Evolutionary conservation across 2,888 invertebrate genomes (phyloP).

Genomic region (Eilema sororculum): DNA sequence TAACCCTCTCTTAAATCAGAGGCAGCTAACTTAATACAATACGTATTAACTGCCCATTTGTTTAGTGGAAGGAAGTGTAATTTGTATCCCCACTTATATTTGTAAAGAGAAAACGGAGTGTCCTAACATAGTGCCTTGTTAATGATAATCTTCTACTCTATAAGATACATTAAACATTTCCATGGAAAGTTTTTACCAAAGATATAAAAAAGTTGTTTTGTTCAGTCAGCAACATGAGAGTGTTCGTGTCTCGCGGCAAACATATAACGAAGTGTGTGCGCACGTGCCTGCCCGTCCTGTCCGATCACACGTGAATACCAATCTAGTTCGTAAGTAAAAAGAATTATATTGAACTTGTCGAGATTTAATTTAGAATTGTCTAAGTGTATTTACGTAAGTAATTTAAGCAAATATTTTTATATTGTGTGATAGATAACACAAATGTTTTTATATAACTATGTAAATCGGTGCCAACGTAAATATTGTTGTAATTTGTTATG

Average conservation of each 20-base stretch:
- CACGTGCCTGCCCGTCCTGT: constrained; percentile 21
- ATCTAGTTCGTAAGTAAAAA: constrained; percentile 76
- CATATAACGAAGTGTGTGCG: constrained; percentile 3
- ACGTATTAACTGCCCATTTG: not conserved
- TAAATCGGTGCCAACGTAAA: constrained; percentile 86
- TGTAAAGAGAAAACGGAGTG: constrained; percentile 37
- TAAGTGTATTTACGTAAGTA: constrained; percentile 82
- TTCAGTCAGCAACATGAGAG: constrained; percentile 16
- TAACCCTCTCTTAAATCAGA: not conserved
- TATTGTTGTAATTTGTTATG: constrained; percentile 86
- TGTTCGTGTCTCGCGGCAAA: constrained; percentile 4
- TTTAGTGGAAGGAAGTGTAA: not conserved
- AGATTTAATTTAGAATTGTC: constrained; percentile 81
- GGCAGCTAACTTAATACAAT: not conserved
- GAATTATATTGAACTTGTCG: constrained; percentile 81
- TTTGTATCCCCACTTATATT: constrained; percentile 17
- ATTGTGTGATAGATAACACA: constrained; percentile 79
- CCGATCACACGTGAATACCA: constrained; percentile 73
- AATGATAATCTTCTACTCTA: constrained; percentile 32
- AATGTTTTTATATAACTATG: constrained; percentile 82
- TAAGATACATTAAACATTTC: constrained; percentile 22
- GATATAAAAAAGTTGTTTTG: constrained; percentile 32
- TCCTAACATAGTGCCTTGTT: constrained; percentile 51
- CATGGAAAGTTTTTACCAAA: constrained; percentile 49
- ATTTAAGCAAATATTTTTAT: constrained; percentile 85